Conservation (phyloP, 2,888 invertebrate genomes). For the Crepidodera aurea region DNA sequence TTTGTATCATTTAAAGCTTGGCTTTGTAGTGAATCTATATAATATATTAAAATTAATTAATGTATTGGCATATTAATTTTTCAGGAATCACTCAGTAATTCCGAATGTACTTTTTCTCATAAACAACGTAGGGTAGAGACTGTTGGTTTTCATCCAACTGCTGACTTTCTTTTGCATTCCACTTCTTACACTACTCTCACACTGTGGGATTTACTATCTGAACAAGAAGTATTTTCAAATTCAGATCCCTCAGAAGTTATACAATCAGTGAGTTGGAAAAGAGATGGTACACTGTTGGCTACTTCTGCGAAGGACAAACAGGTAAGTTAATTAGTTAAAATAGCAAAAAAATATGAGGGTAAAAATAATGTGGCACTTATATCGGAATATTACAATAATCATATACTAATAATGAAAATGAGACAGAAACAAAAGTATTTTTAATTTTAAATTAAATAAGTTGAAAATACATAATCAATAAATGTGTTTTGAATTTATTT, state of each 20-base stretch:
- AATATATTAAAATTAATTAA: too few species aligned
- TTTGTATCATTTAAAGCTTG: too few species aligned
- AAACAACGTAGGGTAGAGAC: conserved; percentile 88
- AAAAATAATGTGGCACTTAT: too few species aligned
- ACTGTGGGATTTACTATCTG: conserved; percentile 85
- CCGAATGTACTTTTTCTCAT: conserved; percentile 83
- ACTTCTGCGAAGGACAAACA: conserved; percentile 93
- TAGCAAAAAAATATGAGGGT: too few species aligned
- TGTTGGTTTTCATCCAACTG: conserved; percentile 90
- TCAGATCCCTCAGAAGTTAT: conserved; percentile 80
- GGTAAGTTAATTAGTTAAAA: conserved; percentile 43
- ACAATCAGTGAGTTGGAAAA: conserved; percentile 90
- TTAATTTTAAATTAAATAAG: too few species aligned
- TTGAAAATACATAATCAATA: too few species aligned
- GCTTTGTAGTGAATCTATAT: too few species aligned
- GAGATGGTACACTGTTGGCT: conserved; percentile 81
- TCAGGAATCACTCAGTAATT: conserved; percentile 76
- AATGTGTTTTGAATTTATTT: too few species aligned
- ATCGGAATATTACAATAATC: too few species aligned
- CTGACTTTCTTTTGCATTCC: conserved; percentile 87
- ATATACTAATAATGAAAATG: too few species aligned
- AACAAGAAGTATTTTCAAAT: conserved; percentile 81
- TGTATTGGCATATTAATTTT: too few species aligned
- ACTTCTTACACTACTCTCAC: conserved; percentile 83
- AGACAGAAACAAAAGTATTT: too few species aligned